Percentiles rank a stretch among this genome's conserved stretches.
These are phyloP conservation scores for Ylistrum balloti DNA, from an alignment of 1,140 invertebrate genomes.

Conservation along the genomic window DNA sequence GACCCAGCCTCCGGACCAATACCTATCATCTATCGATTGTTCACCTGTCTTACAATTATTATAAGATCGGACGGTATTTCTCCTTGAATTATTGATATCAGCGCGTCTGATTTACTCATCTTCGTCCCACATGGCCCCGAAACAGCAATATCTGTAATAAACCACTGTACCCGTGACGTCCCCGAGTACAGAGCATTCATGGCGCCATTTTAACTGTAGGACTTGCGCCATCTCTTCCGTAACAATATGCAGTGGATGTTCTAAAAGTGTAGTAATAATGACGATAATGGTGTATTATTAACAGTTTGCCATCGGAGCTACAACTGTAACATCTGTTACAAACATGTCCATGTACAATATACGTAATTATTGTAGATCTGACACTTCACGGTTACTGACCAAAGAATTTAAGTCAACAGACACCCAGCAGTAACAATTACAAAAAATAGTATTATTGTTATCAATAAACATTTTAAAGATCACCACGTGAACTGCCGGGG, in stretches of 20 bases:
- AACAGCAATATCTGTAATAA: neutral
- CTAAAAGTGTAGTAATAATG: neutral
- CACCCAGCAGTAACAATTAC: too few relatives aligned
- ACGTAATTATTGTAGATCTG: too few relatives aligned
- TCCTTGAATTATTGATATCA: conserved; percentile 14
- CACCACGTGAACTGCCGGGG: too few relatives aligned
- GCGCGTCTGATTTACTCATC: neutral
- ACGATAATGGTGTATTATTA: neutral
- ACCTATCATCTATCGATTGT: neutral
- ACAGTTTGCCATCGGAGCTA: neutral
- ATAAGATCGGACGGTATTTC: neutral
- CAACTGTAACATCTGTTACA: neutral
- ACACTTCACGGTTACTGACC: too few relatives aligned
- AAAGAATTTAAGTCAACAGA: too few relatives aligned
- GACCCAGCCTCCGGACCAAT: neutral
- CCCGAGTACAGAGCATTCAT: too few relatives aligned
- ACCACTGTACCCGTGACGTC: conserved; percentile 1
- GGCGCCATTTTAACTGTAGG: too few relatives aligned
- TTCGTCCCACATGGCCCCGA: neutral
- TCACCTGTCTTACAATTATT: neutral
- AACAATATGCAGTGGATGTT: neutral
- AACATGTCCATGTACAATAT: neutral
- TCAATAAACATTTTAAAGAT: too few relatives aligned
- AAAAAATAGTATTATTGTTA: too few relatives aligned
- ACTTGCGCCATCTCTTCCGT: neutral